Base-by-base conservation (phyloP, 2,888 invertebrate species). In the Pammene aurita region DNA sequence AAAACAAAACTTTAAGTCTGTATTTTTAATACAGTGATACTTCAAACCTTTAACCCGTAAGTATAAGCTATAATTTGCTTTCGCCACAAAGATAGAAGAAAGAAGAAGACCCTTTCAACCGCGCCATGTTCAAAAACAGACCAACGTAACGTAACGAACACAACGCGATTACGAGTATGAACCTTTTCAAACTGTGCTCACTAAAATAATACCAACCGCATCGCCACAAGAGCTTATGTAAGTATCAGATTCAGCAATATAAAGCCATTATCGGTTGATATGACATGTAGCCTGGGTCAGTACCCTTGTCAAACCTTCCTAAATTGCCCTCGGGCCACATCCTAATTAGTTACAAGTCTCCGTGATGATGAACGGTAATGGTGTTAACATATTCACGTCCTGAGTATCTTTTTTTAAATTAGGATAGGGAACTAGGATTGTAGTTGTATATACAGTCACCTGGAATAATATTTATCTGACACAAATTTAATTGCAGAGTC, bases 301-400 rank as follows among this genome's bases (percentile, higher is more conserved):
- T 5, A 62, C 62, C 62, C 50, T 41, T 52, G 52, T 62, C 62
- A 62, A 62, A 62, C 62, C 50, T 26, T 52, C 13, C 41, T n/a
- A 52, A 62, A 62, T 52, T 62, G 62, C 62, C 52, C 41, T 63
- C 48, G 56, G 67, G 67, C 42, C 50, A 41, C 62, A 52, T 56
- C 56, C 54, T 60, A 65, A 65, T 65, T 65, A 69, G 58, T 69
- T 46, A 38, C 34, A 56, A 14, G 41, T 55, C 55, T 55, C 13
- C 55, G 35, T 35, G 55, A 50, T 57, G 67, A 62, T 67, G 56
- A 62, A 62, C 56, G 11, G 46, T 44, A 41, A 55, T 41, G 14
- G 38, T 67, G 18, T 67, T 62, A 26, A 44, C n/a, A 46, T 67
- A 61, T 38, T 62, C 48, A 55, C 9, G 41, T 13, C 35, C 10